A percentile compares a stretch with the other conserved stretches of the same genome.
phyloP scores from a whole-genome alignment of 2,888 invertebrate genomes.

The Ecliptopera silaceata region DNA sequence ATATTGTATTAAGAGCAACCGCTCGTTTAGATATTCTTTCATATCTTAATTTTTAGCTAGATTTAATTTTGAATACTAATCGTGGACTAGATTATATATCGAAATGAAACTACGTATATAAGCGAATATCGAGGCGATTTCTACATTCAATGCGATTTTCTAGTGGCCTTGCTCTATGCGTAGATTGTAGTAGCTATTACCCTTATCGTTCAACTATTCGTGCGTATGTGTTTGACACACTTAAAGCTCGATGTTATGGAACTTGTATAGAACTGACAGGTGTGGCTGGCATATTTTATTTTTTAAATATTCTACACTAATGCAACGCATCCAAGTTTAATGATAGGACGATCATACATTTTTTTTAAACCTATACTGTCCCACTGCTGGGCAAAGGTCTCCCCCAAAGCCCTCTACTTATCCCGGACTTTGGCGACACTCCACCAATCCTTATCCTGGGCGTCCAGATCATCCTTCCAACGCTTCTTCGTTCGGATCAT shows the following conservation, averaged over 20 bases:
- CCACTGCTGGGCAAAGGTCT: too few relatives aligned
- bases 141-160: constrained; percentile 38
- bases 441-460: too few relatives aligned
- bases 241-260: constrained; percentile 24
- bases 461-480: too few relatives aligned
- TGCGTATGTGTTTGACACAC: constrained; percentile 30
- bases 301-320: not conserved
- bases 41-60: too few relatives aligned
- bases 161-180: constrained; percentile 39
- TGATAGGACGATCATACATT: too few relatives aligned
- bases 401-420: too few relatives aligned
- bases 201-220: constrained; percentile 31
- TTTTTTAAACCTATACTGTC: too few relatives aligned
- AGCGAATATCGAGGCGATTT: constrained; percentile 19
- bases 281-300: not conserved
- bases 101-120: constrained; percentile 10
- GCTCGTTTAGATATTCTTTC: too few relatives aligned
- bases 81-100: constrained; percentile 36
- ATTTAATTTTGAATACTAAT: not conserved
- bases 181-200: constrained; percentile 22
- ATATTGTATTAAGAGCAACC: too few relatives aligned
- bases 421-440: too few relatives aligned
- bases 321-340: not conserved
- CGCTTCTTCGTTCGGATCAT: too few relatives aligned
- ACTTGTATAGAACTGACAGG: not conserved